These are phyloP conservation scores for Amniataba percoides DNA, from an alignment of 2,797 vertebrate species.

Conservation along the genomic window DNA sequence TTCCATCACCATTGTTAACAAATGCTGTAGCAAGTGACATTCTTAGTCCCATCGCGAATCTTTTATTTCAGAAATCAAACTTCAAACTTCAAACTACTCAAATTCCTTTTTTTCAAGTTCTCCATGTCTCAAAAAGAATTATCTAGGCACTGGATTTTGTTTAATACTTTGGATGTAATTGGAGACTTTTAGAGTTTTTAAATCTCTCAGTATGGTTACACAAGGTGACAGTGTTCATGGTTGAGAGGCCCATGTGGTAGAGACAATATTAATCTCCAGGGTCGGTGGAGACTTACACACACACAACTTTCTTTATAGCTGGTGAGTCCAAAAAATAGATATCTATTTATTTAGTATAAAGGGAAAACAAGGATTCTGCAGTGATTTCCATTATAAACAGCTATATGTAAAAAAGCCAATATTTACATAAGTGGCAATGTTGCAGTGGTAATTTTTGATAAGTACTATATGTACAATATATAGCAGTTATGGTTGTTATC, in stretches of 20 bases:
- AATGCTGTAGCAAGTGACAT: not conserved
- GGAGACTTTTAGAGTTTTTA: not conserved
- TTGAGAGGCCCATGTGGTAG: not conserved
- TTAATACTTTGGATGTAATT: not conserved
- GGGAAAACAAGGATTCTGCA: too few relatives aligned
- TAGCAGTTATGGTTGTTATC: conserved; percentile 9
- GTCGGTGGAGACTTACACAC: too few relatives aligned
- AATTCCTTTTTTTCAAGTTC: not conserved
- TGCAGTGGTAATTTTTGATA: not conserved
- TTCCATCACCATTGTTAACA: too few relatives aligned
- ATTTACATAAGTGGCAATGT: not conserved
- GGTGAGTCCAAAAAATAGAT: too few relatives aligned
- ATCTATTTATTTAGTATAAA: not conserved
- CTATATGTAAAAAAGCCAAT: not conserved
- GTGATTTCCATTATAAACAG: not conserved
- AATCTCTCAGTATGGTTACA: too few relatives aligned
- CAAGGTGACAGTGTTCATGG: not conserved
- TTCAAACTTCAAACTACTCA: not conserved
- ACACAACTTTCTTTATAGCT: too few relatives aligned
- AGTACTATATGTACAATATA: not conserved
- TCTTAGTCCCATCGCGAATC: not conserved
- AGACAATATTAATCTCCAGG: not conserved
- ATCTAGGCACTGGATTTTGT: not conserved
- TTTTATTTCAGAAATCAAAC: not conserved
- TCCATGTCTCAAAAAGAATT: not conserved